phyloP scores from a whole-genome alignment of 2,888 invertebrate genomes.

The Galerucella pusilla region DNA sequence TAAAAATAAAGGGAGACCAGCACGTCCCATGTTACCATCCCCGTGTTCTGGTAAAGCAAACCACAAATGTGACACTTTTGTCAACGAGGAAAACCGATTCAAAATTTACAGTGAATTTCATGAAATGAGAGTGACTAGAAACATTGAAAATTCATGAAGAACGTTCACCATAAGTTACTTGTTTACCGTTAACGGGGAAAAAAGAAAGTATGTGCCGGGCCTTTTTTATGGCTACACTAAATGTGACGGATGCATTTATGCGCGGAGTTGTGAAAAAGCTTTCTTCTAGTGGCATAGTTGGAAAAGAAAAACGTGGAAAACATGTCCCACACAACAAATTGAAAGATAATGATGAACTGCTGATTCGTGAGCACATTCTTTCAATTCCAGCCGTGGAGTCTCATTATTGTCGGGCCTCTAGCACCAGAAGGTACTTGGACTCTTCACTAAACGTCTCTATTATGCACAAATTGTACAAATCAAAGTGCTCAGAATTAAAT shows the following conservation, averaged over 20 bases:
- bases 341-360: no score
- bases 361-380: constrained; percentile 22
- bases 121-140: constrained; percentile 11
- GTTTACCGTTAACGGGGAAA: constrained; percentile 7
- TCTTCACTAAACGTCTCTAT: constrained; percentile 6
- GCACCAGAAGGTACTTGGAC: constrained; percentile 14
- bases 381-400: constrained; percentile 16
- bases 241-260: no score
- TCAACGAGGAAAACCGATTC: neutral
- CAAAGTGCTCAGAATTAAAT: constrained; percentile 18
- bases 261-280: constrained; percentile 40
- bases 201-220: constrained; percentile 33
- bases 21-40: constrained; percentile 10
- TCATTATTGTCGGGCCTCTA: constrained; percentile 10
- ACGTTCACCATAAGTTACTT: constrained; percentile 10
- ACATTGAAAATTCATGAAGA: constrained; percentile 22
- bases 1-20: constrained; percentile 2
- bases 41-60: constrained; percentile 6
- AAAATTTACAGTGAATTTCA: neutral
- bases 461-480: constrained; percentile 20
- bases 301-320: constrained; percentile 45
- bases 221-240: no score
- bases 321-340: constrained; percentile 20
- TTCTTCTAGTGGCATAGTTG: constrained; percentile 31
- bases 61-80: neutral